These are phyloP conservation scores for Meghimatium bilineatum DNA, from an alignment of 2,888 invertebrate species.

Conservation along the genomic window DNA sequence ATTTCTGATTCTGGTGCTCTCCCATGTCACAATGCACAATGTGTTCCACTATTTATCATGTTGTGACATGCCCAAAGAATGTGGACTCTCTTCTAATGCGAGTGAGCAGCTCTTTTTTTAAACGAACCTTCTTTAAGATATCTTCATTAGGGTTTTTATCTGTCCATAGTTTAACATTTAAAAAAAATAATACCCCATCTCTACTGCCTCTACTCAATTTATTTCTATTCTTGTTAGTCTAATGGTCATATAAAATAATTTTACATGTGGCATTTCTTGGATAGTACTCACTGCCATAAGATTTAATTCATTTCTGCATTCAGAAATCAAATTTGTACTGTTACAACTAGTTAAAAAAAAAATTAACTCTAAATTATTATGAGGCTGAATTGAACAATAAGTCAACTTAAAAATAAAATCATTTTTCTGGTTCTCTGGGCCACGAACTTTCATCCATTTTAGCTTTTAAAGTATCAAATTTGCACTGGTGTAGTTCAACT, in stretches of 20 bases:
- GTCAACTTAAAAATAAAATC: neutral
- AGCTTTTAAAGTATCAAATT: conserved; percentile 26
- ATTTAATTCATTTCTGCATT: neutral
- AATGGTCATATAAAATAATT: neutral
- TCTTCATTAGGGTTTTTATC: too few relatives aligned
- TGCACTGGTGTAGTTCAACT: conserved; percentile 70
- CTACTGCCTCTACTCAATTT: too few relatives aligned
- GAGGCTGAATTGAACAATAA: neutral
- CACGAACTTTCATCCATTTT: conserved; percentile 43
- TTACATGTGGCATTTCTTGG: neutral
- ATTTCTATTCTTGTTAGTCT: too few relatives aligned
- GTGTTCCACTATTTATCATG: too few relatives aligned
- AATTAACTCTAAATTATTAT: neutral
- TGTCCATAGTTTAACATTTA: too few relatives aligned
- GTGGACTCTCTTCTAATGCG: too few relatives aligned
- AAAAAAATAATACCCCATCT: too few relatives aligned
- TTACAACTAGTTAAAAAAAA: neutral
- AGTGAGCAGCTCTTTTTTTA: too few relatives aligned
- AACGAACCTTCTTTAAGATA: too few relatives aligned
- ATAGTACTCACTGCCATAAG: neutral
- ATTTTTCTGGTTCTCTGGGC: conserved; percentile 42
- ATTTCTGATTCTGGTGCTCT: too few relatives aligned
- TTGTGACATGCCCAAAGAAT: too few relatives aligned
- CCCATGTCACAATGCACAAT: too few relatives aligned
- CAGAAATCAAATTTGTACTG: neutral